Evolutionary conservation across 2,797 vertebrate species (phyloP), one percentile per base, ranked within the genome.

Genomic region (Protonibea diacanthus): DNA sequence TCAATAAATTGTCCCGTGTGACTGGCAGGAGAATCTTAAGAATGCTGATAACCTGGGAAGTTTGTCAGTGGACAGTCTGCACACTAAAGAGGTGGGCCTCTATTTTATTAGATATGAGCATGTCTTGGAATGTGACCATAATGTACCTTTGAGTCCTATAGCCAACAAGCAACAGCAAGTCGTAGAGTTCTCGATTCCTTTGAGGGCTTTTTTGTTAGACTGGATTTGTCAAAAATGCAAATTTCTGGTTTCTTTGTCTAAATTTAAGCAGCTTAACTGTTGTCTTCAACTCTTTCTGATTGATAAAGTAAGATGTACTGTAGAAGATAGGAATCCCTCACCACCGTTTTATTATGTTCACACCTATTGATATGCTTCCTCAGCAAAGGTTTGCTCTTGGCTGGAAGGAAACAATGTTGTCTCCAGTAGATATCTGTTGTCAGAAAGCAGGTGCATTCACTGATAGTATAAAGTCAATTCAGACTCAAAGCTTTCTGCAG

Each of bases 21-120:
- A 94, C 75, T 94, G 93, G 92, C 94, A 93, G 75, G 82, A 88
- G 95, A 95, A 95, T 95, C 85, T 87, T 17, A 95, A 91, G 95
- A 95, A 96, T 95, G 93, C 85, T 76, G 86, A 92, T 89, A 85
- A 85, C 85, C 86, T 90, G 84, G 84, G 87, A 90, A 74, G 71
- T 90, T 88, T 88, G 80, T 94, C 89, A 85, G 89, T 90, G 89
- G 90, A 90, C 88, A 76, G 87, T 44, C 79, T 80, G 77, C 89
- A 78, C 47, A 40, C 75, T 84, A 56, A 71, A 84, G 86, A 90
- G 78, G 72, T 74, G 89, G 92, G 93, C 91, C 94, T 91, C 91
- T 89, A 80, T 94, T 94, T 95, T 91, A 95, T 94, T 94, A 94
- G 88, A 94, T 92, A 91, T 90, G 92, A 94, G 86, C 87, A 38